Evolutionary conservation across 2,888 invertebrate genomes (phyloP).

Genomic region (Sminthurinus aureus): DNA sequence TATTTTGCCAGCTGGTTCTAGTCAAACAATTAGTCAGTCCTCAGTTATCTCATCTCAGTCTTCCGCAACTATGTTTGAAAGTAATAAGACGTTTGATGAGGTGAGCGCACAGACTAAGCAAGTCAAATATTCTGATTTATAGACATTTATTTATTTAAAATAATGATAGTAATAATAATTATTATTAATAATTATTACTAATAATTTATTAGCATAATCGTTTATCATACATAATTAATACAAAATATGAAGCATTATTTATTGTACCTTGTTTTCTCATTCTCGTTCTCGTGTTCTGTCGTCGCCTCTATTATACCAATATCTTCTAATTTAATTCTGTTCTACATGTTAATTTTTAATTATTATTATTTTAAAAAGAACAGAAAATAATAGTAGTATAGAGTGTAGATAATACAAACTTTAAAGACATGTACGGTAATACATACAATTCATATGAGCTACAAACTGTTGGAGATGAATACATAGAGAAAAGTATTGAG

Average conservation of each 20-base stretch:
- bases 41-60: not conserved
- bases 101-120: slow-evolving; percentile 23
- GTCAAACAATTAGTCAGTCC: slow-evolving; percentile 22
- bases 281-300: slow-evolving; percentile 9
- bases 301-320: no score
- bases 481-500: no score
- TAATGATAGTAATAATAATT: not conserved
- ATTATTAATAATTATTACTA: not conserved
- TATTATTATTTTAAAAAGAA: not conserved
- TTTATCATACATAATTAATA: no score
- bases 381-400: not conserved
- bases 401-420: not conserved
- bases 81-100: slow-evolving; percentile 30
- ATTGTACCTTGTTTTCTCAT: not conserved
- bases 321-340: no score
- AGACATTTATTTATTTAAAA: not conserved
- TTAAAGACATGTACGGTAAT: not conserved
- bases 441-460: not conserved
- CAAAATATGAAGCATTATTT: not conserved
- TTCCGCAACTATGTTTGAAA: slow-evolving; percentile 18
- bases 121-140: slow-evolving; percentile 31
- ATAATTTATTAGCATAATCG: no score
- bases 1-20: not conserved
- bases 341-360: no score
- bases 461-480: no score